Base-by-base conservation (phyloP, 2,113 vertebrate species). In the Sinosuthora webbiana region DNA sequence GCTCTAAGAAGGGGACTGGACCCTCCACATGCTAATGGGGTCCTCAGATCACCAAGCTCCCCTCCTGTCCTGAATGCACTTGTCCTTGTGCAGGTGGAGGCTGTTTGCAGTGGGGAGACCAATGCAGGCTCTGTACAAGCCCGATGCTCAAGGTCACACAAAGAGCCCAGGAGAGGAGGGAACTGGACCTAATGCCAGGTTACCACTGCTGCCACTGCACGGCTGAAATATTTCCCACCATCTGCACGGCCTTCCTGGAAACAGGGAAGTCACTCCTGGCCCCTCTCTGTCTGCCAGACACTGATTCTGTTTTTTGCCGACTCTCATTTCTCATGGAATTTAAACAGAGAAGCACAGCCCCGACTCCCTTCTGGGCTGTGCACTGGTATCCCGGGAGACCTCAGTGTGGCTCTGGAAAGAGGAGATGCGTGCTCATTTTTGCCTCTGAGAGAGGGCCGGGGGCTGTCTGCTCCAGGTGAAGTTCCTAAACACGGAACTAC, bases 201-300 rank as follows among this genome's bases (percentile, higher is more conserved):
- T 91, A 79, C 30, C 39, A 44, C 73, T 21, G 6, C 68, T 90
- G 92, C 85, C 68, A 60, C 62, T 83, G 59, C 62, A 63, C 0
- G 10, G 57, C 76, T 86, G 90, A 93, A 96, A 95, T 96, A 93
- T 77, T 91, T 93, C 88, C 84, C 65, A 90, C 90, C 83, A 83
- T 92, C 80, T 96, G 75, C 1, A 13, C 57, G 60, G 85, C 76
- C 73, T 83, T 96, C 85, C 69, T 75, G 90, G 93, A 80, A 88
- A 83, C 60, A 87, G 60, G 41, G 53, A 92, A 94, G 55, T 93
- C 59, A 60, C 30, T 90, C n/a, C 49, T 78, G 71, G 30, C 30
- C 71, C 24, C 35, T 70, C 24, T 87, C 64, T 59, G 47, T 79
- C 71, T 93, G 67, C 55, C 55, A 91, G 67, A 56, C 0, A 0